Evolutionary conservation across 2,888 invertebrate species (phyloP).

Genomic region (Microctonus hyperodae): DNA sequence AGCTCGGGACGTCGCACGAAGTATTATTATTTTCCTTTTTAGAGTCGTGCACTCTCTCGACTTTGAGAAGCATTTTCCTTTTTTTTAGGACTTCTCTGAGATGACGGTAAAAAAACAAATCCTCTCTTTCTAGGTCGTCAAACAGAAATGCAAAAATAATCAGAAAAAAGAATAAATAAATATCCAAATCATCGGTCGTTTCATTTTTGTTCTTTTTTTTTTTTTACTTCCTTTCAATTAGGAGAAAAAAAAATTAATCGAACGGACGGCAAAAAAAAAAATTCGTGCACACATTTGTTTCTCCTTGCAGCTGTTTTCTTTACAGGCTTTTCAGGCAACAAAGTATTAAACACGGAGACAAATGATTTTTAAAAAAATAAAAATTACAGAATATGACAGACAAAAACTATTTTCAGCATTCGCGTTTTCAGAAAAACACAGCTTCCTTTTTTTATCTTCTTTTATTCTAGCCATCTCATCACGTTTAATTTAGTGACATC

Average conservation of each 20-base stretch:
- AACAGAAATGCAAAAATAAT: slow-evolving; percentile 28
- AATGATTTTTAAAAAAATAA: slow-evolving; percentile 29
- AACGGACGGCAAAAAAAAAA: slow-evolving; percentile 26
- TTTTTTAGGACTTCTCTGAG: slow-evolving; percentile 5
- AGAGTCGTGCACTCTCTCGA: not conserved
- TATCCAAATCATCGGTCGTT: slow-evolving; percentile 4
- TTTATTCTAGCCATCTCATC: not conserved
- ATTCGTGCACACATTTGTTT: slow-evolving; percentile 42
- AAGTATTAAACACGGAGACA: slow-evolving; percentile 17
- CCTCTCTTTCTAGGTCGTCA: not conserved
- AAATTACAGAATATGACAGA: slow-evolving; percentile 12
- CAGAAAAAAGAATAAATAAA: too few species aligned
- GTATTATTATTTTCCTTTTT: slow-evolving; percentile 2
- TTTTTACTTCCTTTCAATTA: not conserved
- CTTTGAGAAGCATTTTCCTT: not conserved
- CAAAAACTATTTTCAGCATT: slow-evolving; percentile 34
- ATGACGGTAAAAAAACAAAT: not conserved
- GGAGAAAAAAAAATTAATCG: slow-evolving; percentile 31
- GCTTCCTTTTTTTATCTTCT: slow-evolving; percentile 16
- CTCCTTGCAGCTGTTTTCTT: slow-evolving; percentile 62
- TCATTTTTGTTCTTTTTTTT: slow-evolving; percentile 17
- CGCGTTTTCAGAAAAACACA: slow-evolving; percentile 39
- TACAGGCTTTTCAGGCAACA: slow-evolving; percentile 61
- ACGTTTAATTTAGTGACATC: not conserved
- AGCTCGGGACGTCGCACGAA: not conserved